phyloP scores from a whole-genome alignment of 2,797 vertebrate genomes.

The Neopelma chrysocephalum region DNA sequence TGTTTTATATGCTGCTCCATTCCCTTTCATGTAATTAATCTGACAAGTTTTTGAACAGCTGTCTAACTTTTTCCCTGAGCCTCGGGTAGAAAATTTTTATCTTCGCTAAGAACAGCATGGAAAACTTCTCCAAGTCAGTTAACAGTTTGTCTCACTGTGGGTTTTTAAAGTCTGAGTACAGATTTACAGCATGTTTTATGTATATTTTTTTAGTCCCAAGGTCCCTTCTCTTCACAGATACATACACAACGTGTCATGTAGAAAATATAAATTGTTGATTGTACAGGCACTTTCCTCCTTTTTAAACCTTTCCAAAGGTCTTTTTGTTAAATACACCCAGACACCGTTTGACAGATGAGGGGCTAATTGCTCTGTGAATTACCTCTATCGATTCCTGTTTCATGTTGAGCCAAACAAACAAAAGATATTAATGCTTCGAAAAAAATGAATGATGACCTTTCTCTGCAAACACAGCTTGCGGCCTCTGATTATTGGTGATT shows the following conservation, averaged over 20 bases:
- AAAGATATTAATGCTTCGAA: constrained; percentile 89
- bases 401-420: constrained; percentile 91
- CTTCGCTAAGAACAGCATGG: not conserved
- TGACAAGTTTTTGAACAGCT: constrained; percentile 52
- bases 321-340: constrained; percentile 85
- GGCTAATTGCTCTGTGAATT: constrained; percentile 91
- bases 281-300: constrained; percentile 79
- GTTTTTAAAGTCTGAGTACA: constrained; percentile 70
- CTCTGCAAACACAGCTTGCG: constrained; percentile 88
- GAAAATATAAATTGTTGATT: constrained; percentile 86
- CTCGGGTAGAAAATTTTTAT: constrained; percentile 3
- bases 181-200: constrained; percentile 78
- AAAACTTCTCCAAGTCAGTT: constrained; percentile 66
- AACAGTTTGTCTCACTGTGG: constrained; percentile 50
- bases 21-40: constrained; percentile 43
- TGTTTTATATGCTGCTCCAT: not conserved
- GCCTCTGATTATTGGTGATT: constrained; percentile 88
- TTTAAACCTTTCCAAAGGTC: constrained; percentile 85
- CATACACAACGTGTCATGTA: constrained; percentile 82
- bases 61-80: constrained; percentile 10
- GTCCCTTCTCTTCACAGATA: constrained; percentile 77
- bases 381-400: constrained; percentile 92
- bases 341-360: constrained; percentile 87
- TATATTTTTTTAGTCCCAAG: constrained; percentile 80
- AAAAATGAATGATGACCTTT: constrained; percentile 92